Percentiles rank a stretch among this genome's conserved stretches.
These are phyloP conservation scores for Alcedo atthis DNA, from an alignment of 2,797 vertebrate genomes.

Conservation along the genomic window DNA sequence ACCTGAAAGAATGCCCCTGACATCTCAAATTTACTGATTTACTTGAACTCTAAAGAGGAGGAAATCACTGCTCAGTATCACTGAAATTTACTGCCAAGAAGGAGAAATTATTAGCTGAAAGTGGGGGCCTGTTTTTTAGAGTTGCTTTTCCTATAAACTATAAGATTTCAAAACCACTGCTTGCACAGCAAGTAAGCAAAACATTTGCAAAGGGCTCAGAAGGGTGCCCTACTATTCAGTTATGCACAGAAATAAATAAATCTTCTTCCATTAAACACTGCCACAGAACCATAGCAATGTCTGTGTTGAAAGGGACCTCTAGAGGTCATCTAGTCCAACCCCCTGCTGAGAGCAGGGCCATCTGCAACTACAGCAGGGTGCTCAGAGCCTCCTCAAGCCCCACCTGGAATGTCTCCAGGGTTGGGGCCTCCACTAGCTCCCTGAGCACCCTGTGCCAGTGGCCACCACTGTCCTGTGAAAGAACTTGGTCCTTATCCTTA, in stretches of 20 bases:
- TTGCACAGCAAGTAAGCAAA: background rate
- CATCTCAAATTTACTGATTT: background rate
- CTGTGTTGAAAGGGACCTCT: too few relatives aligned
- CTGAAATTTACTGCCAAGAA: background rate
- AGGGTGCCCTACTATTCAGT: background rate
- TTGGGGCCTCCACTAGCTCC: too few relatives aligned
- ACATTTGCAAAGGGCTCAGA: background rate
- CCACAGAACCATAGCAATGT: background rate
- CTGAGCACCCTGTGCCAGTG: too few relatives aligned
- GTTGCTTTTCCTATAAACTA: background rate
- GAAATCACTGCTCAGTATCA: background rate
- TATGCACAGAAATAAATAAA: background rate
- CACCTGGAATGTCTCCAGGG: too few relatives aligned
- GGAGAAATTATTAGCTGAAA: background rate
- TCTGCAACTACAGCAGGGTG: too few relatives aligned
- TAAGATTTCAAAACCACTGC: background rate
- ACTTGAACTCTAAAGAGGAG: background rate
- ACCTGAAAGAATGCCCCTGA: background rate
- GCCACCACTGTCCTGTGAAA: too few relatives aligned
- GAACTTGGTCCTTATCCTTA: too few relatives aligned
- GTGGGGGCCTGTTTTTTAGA: background rate
- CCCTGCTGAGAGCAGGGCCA: too few relatives aligned
- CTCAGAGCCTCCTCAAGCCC: too few relatives aligned
- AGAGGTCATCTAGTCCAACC: too few relatives aligned
- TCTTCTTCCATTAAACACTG: background rate